phyloP scores from a whole-genome alignment of 2,797 vertebrate species.

The Odontamblyopus rebecca region DNA sequence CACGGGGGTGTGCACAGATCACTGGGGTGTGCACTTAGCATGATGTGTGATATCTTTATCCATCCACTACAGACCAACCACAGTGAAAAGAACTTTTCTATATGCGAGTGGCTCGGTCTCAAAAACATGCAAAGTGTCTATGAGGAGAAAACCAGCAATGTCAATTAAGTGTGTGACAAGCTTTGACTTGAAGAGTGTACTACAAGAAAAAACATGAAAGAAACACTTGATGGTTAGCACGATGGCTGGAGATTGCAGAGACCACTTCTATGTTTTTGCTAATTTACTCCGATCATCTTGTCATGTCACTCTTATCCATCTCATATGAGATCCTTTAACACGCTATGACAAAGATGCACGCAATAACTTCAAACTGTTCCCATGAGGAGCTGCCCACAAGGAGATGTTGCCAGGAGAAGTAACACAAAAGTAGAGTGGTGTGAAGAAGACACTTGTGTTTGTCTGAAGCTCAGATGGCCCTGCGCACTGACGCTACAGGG shows the following conservation, averaged over 20 bases:
- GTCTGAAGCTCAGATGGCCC: slow-evolving; percentile 71
- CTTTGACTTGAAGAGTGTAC: slow-evolving; percentile 15
- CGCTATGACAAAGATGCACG: slow-evolving; percentile 52
- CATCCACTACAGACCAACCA: slow-evolving; percentile 39
- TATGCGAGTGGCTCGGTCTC: slow-evolving; percentile 55
- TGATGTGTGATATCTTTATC: slow-evolving; percentile 48
- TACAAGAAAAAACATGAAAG: slow-evolving; percentile 8
- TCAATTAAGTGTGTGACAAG: slow-evolving; percentile 39
- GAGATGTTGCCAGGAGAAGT: slow-evolving; percentile 56
- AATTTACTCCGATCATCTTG: slow-evolving; percentile 11
- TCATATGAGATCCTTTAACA: slow-evolving; percentile 34
- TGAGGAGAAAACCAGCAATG: slow-evolving; percentile 31
- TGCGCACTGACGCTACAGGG: slow-evolving; percentile 53
- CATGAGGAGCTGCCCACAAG: slow-evolving; percentile 64
- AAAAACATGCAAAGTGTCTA: slow-evolving; percentile 30
- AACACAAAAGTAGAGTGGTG: slow-evolving; percentile 54
- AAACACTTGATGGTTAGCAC: slow-evolving; percentile 11
- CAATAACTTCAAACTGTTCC: slow-evolving; percentile 59
- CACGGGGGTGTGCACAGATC: slow-evolving; percentile 39
- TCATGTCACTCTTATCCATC: slow-evolving; percentile 27
- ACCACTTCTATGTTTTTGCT: neutral
- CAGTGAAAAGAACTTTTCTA: slow-evolving; percentile 59
- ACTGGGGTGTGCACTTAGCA: slow-evolving; percentile 51
- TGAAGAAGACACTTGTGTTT: slow-evolving; percentile 59
- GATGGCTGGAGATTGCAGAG: neutral